These are phyloP conservation scores for Zaprionus lachaisei DNA, from an alignment of 1,140 invertebrate genomes.

Conservation along the genomic window DNA sequence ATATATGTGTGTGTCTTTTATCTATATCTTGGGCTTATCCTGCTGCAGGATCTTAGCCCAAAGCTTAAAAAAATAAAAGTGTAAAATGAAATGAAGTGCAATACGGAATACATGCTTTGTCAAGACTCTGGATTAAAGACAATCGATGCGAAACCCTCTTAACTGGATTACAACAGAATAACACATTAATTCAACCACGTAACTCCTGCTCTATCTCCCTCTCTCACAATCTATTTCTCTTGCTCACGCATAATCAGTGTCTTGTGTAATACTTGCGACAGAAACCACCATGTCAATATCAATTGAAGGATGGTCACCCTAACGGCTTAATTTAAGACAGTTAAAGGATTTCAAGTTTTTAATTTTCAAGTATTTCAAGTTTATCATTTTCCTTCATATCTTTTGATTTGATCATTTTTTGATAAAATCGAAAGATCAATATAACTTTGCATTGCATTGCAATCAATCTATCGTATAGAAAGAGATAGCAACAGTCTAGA, in stretches of 20 bases:
- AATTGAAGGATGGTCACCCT: slow-evolving; percentile 27
- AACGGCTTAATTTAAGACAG: neutral
- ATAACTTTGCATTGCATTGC: neutral
- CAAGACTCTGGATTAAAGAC: slow-evolving; percentile 63
- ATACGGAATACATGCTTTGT: slow-evolving; percentile 26
- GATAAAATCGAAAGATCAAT: neutral
- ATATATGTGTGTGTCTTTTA: slow-evolving; percentile 38
- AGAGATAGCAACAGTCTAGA: slow-evolving; percentile 39
- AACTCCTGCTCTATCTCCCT: slow-evolving; percentile 13
- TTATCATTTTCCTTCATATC: neutral
- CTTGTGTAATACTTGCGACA: slow-evolving; percentile 38
- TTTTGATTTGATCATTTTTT: neutral
- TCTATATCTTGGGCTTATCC: slow-evolving; percentile 41
- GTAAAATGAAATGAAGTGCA: slow-evolving; percentile 54
- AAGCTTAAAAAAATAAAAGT: slow-evolving; percentile 26
- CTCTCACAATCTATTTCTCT: slow-evolving; percentile 35
- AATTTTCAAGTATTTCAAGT: neutral
- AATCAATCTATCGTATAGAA: slow-evolving; percentile 30
- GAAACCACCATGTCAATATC: slow-evolving; percentile 22
- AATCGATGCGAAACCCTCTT: slow-evolving; percentile 39
- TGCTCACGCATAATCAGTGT: slow-evolving; percentile 38
- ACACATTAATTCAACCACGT: slow-evolving; percentile 24
- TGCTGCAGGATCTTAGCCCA: slow-evolving; percentile 57
- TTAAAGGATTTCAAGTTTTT: neutral
- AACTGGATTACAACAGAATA: slow-evolving; percentile 66